phyloP scores from a whole-genome alignment of 2,113 vertebrate species.

The Tragulus kanchil region DNA sequence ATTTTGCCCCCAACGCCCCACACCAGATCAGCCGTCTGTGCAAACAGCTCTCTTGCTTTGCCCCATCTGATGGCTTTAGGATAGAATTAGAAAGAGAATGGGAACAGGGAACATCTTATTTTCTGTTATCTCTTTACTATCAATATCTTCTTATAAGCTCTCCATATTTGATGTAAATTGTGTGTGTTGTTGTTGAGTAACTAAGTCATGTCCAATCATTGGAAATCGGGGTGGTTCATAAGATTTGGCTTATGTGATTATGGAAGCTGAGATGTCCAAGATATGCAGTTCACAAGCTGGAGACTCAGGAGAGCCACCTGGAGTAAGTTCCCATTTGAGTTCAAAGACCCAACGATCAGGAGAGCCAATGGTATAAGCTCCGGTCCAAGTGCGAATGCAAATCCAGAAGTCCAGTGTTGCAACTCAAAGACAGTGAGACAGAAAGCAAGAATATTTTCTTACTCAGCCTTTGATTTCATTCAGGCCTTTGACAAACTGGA shows the following conservation, averaged over 20 bases:
- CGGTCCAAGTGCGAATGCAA: neutral
- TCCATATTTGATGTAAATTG: neutral
- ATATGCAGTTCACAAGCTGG: neutral
- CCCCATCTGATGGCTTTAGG: neutral
- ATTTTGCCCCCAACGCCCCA: neutral
- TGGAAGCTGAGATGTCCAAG: neutral
- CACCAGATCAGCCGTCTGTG: neutral
- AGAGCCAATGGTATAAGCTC: neutral
- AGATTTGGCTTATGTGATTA: neutral
- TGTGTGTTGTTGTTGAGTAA: neutral
- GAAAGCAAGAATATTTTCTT: neutral
- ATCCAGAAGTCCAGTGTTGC: neutral
- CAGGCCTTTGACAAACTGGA: neutral
- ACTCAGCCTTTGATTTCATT: neutral
- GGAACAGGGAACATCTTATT: neutral
- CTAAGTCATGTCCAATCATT: neutral
- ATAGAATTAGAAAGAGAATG: neutral
- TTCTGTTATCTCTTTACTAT: neutral
- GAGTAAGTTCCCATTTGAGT: neutral
- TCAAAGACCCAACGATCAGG: too few species aligned
- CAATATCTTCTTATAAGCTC: neutral
- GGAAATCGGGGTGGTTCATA: too few species aligned
- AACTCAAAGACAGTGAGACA: neutral
- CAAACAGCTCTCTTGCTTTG: neutral
- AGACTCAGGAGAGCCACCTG: neutral